These are phyloP conservation scores for Drosophila merina DNA, from an alignment of 2,888 invertebrate genomes.

Conservation along the genomic window DNA sequence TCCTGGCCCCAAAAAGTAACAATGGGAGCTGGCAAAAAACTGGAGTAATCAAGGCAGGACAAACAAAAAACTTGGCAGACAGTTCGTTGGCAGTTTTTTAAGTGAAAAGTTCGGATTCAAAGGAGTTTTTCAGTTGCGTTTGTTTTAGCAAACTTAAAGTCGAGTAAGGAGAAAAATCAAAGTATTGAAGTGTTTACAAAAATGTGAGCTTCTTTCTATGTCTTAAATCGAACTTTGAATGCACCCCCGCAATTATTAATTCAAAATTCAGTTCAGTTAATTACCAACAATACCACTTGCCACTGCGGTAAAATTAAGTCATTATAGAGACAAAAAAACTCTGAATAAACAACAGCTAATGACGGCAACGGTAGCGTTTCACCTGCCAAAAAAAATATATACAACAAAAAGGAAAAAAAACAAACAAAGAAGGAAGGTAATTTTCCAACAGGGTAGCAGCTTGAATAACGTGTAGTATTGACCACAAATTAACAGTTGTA, in stretches of 20 bases:
- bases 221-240: background rate
- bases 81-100: constrained; percentile 45
- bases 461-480: constrained; percentile 58
- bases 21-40: constrained; percentile 32
- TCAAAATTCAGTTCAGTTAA: constrained; percentile 19
- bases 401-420: background rate
- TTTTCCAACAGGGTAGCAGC: constrained; percentile 51
- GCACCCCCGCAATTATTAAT: constrained; percentile 21
- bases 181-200: too few species aligned
- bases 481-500: constrained; percentile 79
- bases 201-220: too few species aligned
- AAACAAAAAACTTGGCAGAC: constrained; percentile 63
- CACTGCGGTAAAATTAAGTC: constrained; percentile 64
- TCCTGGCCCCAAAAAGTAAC: constrained; percentile 39
- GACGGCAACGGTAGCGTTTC: constrained; percentile 49
- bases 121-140: background rate
- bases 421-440: constrained; percentile 46
- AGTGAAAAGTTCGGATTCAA: constrained; percentile 40
- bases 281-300: constrained; percentile 33
- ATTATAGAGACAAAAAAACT: constrained; percentile 49
- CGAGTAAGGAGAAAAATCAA: too few species aligned
- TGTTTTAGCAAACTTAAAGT: constrained; percentile 15
- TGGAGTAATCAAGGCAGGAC: constrained; percentile 54
- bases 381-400: constrained; percentile 39
- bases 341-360: constrained; percentile 40